Evolutionary conservation across 2,888 invertebrate species (phyloP).

Genomic region (Drosophila mercatorum): DNA sequence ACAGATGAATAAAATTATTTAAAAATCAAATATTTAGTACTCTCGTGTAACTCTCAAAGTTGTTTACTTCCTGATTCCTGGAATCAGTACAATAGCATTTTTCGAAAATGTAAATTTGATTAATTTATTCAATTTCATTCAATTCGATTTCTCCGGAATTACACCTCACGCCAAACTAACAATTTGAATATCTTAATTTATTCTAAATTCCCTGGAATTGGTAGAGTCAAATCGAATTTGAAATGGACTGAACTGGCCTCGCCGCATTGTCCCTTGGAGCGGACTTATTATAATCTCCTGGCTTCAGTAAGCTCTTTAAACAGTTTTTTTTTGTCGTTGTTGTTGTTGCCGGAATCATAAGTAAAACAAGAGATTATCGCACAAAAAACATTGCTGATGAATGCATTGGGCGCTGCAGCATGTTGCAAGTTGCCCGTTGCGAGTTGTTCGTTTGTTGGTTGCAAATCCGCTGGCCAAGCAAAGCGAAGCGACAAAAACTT

Average conservation of each 20-base stretch:
- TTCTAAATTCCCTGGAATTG: background rate
- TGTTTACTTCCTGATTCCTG: background rate
- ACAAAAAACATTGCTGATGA: constrained; percentile 38
- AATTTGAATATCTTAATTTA: background rate
- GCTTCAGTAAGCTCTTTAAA: constrained; percentile 14
- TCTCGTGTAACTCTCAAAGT: too few relatives aligned
- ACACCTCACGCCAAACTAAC: background rate
- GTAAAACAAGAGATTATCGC: constrained; percentile 24
- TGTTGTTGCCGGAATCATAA: constrained; percentile 15
- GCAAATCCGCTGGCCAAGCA: constrained; percentile 49
- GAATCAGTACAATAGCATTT: background rate
- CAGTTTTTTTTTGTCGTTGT: background rate
- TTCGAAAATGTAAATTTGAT: background rate
- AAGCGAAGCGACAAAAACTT: constrained; percentile 63
- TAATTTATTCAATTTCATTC: constrained; percentile 1
- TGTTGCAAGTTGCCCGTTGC: constrained; percentile 6
- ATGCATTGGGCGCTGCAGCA: constrained; percentile 20
- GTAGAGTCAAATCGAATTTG: background rate
- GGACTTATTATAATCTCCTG: constrained; percentile 10
- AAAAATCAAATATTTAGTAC: too few relatives aligned
- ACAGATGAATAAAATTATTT: too few relatives aligned
- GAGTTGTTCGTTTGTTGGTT: constrained; percentile 25
- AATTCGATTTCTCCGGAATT: background rate
- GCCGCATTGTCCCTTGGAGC: background rate
- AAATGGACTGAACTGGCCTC: background rate